Evolutionary conservation across 2,797 vertebrate species (phyloP), one percentile per base, ranked within the genome.

Genomic region (Parotocinclus haroldoi): DNA sequence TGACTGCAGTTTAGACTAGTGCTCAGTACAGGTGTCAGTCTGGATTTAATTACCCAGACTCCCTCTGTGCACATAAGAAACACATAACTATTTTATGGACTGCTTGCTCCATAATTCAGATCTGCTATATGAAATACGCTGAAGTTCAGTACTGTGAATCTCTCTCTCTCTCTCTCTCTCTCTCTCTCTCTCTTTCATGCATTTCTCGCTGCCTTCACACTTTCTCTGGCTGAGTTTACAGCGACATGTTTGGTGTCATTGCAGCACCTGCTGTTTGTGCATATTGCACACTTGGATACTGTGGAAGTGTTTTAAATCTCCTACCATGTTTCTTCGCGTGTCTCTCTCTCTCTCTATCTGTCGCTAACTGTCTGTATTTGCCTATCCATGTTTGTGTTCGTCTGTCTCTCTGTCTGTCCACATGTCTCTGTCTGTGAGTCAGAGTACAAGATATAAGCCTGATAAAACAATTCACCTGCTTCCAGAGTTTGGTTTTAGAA

Each of bases 381-480:
- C 78, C 73, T 50, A 42, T 58, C 61, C 27, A 9, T 52, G 53
- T n/a, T 14, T 8, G 52, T 61, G 65, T 63, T 44, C 27, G 53
- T 27, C 42, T 39, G 27, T 51, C 9, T 38, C 14, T 9, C 51
- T 58, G 50, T 17, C 48, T 73, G 27, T n/a, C n/a, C n/a, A n/a
- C n/a, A n/a, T 27, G 53, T 14, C 4, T 5, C 18, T 11, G 37
- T 38, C 68, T 62, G 39, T 37, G 50, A 36, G 54, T 66, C 10
- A 14, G 73, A 54, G 74, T 58, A 71, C 51, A 50, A 45, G 2
- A 27, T 5, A 27, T 55, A 13, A 16, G 53, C 59, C 82, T 58
- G 83, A 78, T 84, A 80, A 27, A 27, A 5, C 27, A 27, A 85
- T 81, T 84, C 45, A 82, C 60, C 44, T 58, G 72, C 66, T 68